Evolutionary conservation across 2,888 invertebrate genomes (phyloP).

Genomic region (Kuschelorhynchus macadamiae): DNA sequence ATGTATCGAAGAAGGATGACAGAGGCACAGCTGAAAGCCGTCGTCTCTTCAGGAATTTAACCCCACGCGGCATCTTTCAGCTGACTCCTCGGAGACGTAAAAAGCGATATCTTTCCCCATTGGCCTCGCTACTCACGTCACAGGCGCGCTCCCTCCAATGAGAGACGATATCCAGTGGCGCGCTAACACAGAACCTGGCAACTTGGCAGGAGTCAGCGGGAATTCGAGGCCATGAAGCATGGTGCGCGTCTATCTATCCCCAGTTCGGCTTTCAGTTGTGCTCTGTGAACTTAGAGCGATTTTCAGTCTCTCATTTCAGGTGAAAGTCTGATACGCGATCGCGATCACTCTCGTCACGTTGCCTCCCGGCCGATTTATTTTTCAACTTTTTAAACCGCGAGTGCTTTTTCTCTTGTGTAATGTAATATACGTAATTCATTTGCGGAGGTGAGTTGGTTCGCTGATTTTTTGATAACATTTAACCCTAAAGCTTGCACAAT

Average conservation of each 20-base stretch:
- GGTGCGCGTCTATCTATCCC: constrained; percentile 63
- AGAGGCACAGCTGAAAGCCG: constrained; percentile 30
- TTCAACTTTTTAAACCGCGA: constrained; percentile 20
- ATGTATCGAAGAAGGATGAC: constrained; percentile 18
- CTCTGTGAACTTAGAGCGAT: constrained; percentile 45
- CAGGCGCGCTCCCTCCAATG: constrained; percentile 66
- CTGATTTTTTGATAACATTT: constrained; percentile 42
- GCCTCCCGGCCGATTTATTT: constrained; percentile 1
- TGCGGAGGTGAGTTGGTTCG: constrained; percentile 42
- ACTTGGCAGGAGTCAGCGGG: constrained; percentile 66
- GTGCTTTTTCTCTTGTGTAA: constrained; percentile 37
- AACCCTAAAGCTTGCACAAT: constrained; percentile 27
- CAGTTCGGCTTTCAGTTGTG: constrained; percentile 46
- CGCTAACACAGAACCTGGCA: constrained; percentile 66
- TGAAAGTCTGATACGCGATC: constrained; percentile 46
- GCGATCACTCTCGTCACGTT: constrained; percentile 19
- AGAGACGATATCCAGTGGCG: constrained; percentile 66
- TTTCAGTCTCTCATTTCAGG: constrained; percentile 45
- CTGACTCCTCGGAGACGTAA: constrained; percentile 65
- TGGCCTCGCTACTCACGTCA: constrained; percentile 66
- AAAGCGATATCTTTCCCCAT: constrained; percentile 64
- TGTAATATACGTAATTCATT: constrained; percentile 36
- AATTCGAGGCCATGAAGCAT: constrained; percentile 64
- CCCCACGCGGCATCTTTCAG: constrained; percentile 65
- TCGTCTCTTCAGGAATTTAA: constrained; percentile 52